phyloP scores from a whole-genome alignment of 2,113 vertebrate species.

The Toxotes chatareus region DNA sequence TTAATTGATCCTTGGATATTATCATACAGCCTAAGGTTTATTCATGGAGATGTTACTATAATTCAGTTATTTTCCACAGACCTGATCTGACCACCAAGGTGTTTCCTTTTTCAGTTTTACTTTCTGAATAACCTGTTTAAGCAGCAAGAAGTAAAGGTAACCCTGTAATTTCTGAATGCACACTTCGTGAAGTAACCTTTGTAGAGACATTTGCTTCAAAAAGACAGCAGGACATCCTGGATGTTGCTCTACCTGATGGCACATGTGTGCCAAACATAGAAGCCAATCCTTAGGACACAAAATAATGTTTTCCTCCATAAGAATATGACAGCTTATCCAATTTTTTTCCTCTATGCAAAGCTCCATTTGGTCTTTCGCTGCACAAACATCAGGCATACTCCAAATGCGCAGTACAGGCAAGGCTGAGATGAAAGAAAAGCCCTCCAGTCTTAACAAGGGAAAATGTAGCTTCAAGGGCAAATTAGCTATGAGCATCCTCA shows the following conservation, averaged over 20 bases:
- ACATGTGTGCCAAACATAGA: constrained; percentile 27
- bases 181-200: constrained; percentile 15
- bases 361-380: constrained; percentile 63
- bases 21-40: neutral
- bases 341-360: constrained; percentile 52
- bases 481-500: constrained; percentile 76
- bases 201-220: constrained; percentile 5
- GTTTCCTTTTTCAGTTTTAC: neutral
- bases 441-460: constrained; percentile 76
- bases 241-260: constrained; percentile 13
- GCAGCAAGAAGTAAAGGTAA: neutral
- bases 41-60: neutral
- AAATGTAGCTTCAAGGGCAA: constrained; percentile 79
- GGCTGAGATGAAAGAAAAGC: constrained; percentile 78
- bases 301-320: constrained; percentile 27
- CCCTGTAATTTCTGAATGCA: neutral
- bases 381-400: constrained; percentile 62
- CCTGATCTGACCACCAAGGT: neutral
- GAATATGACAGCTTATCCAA: constrained; percentile 38
- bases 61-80: neutral
- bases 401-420: constrained; percentile 62
- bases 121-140: neutral
- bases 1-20: neutral
- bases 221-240: neutral
- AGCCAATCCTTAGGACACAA: constrained; percentile 30